These are phyloP conservation scores for Rhorus exstirpatorius DNA, from an alignment of 2,888 invertebrate species.

Conservation along the genomic window DNA sequence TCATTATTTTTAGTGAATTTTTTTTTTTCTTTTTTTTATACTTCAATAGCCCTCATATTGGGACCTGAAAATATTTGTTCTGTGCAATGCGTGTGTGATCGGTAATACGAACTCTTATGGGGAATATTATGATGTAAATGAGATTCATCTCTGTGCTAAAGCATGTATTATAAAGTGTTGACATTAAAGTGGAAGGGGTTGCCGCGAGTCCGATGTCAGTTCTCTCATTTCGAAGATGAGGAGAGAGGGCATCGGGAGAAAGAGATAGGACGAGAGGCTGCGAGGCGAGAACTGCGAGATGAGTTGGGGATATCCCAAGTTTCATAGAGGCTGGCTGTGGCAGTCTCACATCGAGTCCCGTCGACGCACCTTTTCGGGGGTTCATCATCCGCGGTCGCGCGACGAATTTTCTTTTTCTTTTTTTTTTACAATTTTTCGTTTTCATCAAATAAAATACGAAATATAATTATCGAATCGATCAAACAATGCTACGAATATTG, in stretches of 20 bases:
- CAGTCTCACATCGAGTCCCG: conserved; percentile 82
- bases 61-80: neutral
- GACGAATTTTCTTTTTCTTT: conserved; percentile 10
- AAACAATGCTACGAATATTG: conserved; percentile 53
- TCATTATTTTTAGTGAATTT: conserved; percentile 10
- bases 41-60: neutral
- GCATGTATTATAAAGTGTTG: conserved; percentile 62
- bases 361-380: conserved; percentile 81
- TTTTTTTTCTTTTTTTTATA: too few species aligned
- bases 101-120: too few species aligned
- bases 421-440: conserved; percentile 6
- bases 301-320: conserved; percentile 75
- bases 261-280: conserved; percentile 69
- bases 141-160: conserved; percentile 36
- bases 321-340: conserved; percentile 77
- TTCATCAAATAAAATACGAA: conserved; percentile 3
- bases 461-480: conserved; percentile 10
- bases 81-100: too few species aligned
- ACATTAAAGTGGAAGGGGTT: conserved; percentile 63
- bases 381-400: conserved; percentile 54
- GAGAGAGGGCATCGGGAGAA: conserved; percentile 68
- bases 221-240: conserved; percentile 56
- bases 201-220: conserved; percentile 45
- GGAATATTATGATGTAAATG: conserved; percentile 51
- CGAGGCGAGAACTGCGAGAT: conserved; percentile 72